Percentiles rank a stretch among this genome's conserved stretches.
These are phyloP conservation scores for Falco columbarius DNA, from an alignment of 2,797 vertebrate genomes.

Conservation along the genomic window DNA sequence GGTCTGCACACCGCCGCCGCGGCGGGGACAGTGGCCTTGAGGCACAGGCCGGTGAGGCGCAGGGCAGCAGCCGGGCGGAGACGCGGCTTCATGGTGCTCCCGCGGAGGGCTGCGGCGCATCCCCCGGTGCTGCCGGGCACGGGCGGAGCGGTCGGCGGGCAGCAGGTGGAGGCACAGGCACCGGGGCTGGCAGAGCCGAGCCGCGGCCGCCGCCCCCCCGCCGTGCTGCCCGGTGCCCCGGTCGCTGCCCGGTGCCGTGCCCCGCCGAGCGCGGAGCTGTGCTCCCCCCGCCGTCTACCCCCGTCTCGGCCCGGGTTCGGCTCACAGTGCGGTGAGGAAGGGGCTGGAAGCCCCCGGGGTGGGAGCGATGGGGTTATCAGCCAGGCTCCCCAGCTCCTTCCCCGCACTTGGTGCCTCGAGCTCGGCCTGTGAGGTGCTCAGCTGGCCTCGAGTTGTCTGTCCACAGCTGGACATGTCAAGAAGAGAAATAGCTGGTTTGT, in stretches of 20 bases:
- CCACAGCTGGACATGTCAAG: too few species aligned
- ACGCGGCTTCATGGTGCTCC: not conserved
- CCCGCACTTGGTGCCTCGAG: too few species aligned
- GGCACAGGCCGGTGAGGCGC: not conserved
- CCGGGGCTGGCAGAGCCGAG: not conserved
- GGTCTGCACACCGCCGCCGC: not conserved
- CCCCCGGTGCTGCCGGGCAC: not conserved
- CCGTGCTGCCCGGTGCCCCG: fast-evolving
- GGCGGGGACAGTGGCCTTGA: not conserved
- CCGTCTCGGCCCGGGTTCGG: fast-evolving
- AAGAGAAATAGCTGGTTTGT: not conserved
- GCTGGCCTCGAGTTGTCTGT: too few species aligned
- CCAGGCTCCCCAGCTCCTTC: not conserved
- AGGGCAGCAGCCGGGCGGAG: too few species aligned
- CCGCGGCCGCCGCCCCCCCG: fast-evolving
- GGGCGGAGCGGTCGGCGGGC: not conserved
- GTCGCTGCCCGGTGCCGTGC: fast-evolving
- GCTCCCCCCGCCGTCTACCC: not conserved
- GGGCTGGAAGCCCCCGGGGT: not conserved
- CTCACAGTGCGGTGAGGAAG: not conserved
- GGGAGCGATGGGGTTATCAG: not conserved
- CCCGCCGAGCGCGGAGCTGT: not conserved
- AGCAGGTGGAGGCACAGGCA: too few species aligned
- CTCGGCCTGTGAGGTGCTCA: not conserved
- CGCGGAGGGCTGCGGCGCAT: not conserved